Evolutionary conservation across 2,888 invertebrate genomes (phyloP), one percentile per base, ranked within the genome.

Genomic region (Flabesymbios commensalis): DNA sequence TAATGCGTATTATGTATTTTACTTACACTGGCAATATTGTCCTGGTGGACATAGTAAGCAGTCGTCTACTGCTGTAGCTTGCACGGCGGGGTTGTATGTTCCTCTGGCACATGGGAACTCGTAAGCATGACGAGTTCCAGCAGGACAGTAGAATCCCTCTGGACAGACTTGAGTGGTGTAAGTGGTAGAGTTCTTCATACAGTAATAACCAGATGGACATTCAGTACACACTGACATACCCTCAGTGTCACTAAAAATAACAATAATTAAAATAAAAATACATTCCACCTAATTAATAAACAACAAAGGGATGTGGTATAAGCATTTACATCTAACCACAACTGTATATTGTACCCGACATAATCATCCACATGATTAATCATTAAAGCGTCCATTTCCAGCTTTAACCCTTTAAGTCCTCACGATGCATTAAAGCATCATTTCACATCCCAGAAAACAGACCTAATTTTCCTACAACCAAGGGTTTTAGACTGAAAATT

Each of bases 191-290:
- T 74, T 76, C 62, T 73, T 72, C 36, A 70, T 55, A 65, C 80
- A 80, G 70, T 76, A 80, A 65, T 69, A 77, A 3, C 79, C 77
- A 26, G 74, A 72, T 28, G 78, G 77, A 59, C 80, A 80, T 3
- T 58, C 48, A 2, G 71, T 65, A 66, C 80, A 80, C 19, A 53
- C 48, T 1, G 72, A 58, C 61, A 76, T 74, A 22, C 72, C 71
- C 4, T 64, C 57, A 33, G 63, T 69, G 59, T 74, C 73, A 65
- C 77, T 78, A 70, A n/a, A 72, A 67, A 45, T 45, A 19, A 17
- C 22, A 22, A 17, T 36, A 36, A 36, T 14, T 36, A 36, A 36
- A 36, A 36, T n/a, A 36, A 36, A 36, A 36, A 36, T 36, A 36
- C 10, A 36, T 36, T n/a, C n/a, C n/a, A n/a, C 39, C 10, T 36